These are phyloP conservation scores for Chionomys nivalis DNA, from an alignment of 2,113 vertebrate species.

Conservation along the genomic window DNA sequence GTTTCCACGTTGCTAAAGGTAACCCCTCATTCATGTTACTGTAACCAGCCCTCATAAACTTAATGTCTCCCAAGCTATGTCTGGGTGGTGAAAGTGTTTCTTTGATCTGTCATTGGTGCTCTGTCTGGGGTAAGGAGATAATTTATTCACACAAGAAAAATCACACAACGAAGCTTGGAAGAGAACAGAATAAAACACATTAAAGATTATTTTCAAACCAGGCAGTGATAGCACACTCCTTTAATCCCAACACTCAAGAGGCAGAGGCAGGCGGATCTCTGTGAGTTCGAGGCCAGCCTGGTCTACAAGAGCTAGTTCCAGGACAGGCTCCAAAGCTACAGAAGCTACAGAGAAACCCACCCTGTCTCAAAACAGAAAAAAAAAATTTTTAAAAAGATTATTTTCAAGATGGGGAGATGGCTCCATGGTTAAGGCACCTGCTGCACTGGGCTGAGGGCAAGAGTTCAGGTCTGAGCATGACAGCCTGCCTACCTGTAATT, in stretches of 20 bases:
- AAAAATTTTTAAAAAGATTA: no score
- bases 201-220: neutral
- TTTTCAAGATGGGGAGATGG: neutral
- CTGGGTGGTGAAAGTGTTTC: neutral
- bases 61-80: neutral
- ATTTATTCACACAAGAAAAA: neutral
- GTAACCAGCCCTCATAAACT: neutral
- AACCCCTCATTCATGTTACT: neutral
- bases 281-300: no score
- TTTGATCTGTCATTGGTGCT: neutral
- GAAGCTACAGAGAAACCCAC: no score
- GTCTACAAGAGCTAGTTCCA: no score
- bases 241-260: no score
- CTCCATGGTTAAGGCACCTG: neutral
- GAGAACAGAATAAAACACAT: conserved; percentile 20
- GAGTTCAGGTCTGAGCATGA: neutral
- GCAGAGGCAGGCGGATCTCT: no score
- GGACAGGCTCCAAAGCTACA: no score
- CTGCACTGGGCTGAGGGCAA: neutral
- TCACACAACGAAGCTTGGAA: neutral
- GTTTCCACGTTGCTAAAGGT: neutral
- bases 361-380: no score
- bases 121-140: neutral
- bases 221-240: no score
- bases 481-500: neutral